Percentiles rank a stretch among this genome's conserved stretches.
These are phyloP conservation scores for Threskiornis aethiopicus DNA, from an alignment of 2,797 vertebrate species.

Conservation along the genomic window DNA sequence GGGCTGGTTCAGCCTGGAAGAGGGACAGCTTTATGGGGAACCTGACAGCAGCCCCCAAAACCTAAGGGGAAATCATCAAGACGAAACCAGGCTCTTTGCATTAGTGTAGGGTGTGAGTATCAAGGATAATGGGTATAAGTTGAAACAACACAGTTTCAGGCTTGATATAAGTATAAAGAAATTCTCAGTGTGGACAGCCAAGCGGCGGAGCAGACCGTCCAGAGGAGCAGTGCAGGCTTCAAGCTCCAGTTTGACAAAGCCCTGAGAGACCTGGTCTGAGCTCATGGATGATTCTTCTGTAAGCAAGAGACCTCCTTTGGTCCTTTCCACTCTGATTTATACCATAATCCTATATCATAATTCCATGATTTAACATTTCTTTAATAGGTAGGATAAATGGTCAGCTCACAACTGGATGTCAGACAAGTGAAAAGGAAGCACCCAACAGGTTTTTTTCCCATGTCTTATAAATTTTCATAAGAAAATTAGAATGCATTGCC, in stretches of 20 bases:
- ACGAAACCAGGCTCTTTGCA: not conserved
- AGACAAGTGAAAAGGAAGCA: not conserved
- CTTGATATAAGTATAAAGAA: not conserved
- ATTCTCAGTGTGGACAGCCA: not conserved
- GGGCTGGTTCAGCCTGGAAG: not conserved
- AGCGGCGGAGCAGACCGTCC: not conserved
- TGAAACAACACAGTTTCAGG: not conserved
- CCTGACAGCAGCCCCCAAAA: fast-evolving
- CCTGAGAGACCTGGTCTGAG: not conserved
- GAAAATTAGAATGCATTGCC: not conserved
- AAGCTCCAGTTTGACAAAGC: not conserved
- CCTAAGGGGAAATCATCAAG: not conserved
- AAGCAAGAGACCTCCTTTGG: not conserved
- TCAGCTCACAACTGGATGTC: not conserved
- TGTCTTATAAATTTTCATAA: not conserved
- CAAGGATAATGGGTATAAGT: not conserved
- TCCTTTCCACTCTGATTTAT: not conserved
- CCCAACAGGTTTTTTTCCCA: not conserved
- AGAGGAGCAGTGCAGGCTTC: not conserved
- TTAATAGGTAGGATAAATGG: not conserved
- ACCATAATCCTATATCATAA: not conserved
- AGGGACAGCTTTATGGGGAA: not conserved
- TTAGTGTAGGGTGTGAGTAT: not conserved
- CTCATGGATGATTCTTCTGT: not conserved
- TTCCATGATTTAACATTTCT: not conserved